phyloP scores from a whole-genome alignment of 2,113 vertebrate species.

The Gorsachius goisagi region DNA sequence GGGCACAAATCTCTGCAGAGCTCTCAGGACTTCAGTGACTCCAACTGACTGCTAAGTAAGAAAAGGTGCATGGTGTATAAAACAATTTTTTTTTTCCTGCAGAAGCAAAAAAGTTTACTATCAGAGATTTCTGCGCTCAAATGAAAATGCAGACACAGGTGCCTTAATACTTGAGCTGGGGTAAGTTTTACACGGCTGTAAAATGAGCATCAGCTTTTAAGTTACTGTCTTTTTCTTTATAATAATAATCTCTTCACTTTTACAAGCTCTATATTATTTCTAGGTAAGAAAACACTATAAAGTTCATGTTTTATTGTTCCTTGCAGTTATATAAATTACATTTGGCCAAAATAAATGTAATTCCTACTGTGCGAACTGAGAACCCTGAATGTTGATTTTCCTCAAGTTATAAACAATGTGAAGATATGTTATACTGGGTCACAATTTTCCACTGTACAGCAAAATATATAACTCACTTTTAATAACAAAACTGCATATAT shows the following conservation, averaged over 20 bases:
- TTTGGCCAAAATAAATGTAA: slow-evolving; percentile 85
- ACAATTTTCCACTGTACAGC: slow-evolving; percentile 82
- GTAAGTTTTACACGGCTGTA: slow-evolving; percentile 63
- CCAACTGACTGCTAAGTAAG: neutral
- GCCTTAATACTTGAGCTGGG: slow-evolving; percentile 64
- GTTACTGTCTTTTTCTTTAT: slow-evolving; percentile 80
- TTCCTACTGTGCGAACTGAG: slow-evolving; percentile 85
- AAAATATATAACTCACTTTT: slow-evolving; percentile 85
- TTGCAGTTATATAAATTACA: slow-evolving; percentile 85
- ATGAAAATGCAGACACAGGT: slow-evolving; percentile 67
- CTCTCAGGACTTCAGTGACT: neutral
- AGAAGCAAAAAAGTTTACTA: neutral
- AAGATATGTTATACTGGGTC: slow-evolving; percentile 82
- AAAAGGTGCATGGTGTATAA: neutral
- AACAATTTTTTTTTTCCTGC: neutral
- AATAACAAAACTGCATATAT: slow-evolving; percentile 83
- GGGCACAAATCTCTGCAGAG: neutral
- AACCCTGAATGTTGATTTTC: slow-evolving; percentile 85
- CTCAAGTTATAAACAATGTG: slow-evolving; percentile 84
- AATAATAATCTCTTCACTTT: slow-evolving; percentile 83
- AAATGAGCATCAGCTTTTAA: slow-evolving; percentile 77
- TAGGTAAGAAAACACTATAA: slow-evolving; percentile 84
- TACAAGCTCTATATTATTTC: slow-evolving; percentile 86
- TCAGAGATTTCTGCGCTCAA: neutral
- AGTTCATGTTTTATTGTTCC: slow-evolving; percentile 87